Conservation (phyloP, 1,140 invertebrate species). For the Callitettix versicolor region DNA sequence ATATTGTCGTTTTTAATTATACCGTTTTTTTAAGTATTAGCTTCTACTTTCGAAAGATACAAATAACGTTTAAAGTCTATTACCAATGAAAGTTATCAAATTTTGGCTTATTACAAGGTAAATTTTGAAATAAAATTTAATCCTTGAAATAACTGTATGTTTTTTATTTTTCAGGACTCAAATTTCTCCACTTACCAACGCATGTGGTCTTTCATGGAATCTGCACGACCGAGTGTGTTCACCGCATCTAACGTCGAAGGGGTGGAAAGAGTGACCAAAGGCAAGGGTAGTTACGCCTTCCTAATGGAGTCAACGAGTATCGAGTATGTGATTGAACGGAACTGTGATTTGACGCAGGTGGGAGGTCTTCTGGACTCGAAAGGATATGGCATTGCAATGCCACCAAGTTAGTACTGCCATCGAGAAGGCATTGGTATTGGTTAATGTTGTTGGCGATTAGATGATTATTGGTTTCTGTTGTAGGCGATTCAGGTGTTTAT, state of each 20-base stretch:
- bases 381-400: slow-evolving; percentile 87
- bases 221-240: slow-evolving; percentile 71
- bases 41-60: no score
- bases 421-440: neutral
- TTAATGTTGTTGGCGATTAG: no score
- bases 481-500: neutral
- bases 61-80: no score
- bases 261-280: slow-evolving; percentile 71
- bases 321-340: slow-evolving; percentile 81
- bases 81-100: no score
- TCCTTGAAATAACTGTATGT: no score
- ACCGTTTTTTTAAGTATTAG: no score
- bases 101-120: no score
- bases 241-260: slow-evolving; percentile 75
- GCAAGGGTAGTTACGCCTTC: slow-evolving; percentile 80
- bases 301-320: slow-evolving; percentile 90
- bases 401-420: slow-evolving; percentile 61
- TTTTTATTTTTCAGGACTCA: slow-evolving; percentile 67
- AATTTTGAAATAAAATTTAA: no score
- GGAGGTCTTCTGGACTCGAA: slow-evolving; percentile 84
- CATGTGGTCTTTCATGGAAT: slow-evolving; percentile 92
- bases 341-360: slow-evolving; percentile 83
- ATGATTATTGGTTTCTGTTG: neutral
- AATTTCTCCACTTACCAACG: slow-evolving; percentile 84
- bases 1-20: no score